Base-by-base conservation (phyloP, 2,797 vertebrate genomes). In the Brotogeris chrysoptera region DNA sequence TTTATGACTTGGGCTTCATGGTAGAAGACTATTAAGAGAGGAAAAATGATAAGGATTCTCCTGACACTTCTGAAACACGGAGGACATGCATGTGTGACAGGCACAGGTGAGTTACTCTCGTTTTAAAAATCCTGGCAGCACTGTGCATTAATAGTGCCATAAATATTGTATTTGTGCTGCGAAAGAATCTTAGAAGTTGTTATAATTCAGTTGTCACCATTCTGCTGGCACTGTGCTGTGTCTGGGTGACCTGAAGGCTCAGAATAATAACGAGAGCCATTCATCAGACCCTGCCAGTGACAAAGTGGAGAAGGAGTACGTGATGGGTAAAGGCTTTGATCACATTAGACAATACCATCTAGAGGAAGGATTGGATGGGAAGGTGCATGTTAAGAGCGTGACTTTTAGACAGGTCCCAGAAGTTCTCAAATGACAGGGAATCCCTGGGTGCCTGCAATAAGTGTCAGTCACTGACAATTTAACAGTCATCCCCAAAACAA, bases 391-490 rank as follows among this genome's bases (percentile, higher is more conserved):
- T 91, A 81, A 73, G 87, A 94, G 65, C 50, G 77, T 1, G 0
- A 71, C 84, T 91, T 89, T 91, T 85, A 92, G 80, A 88, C 77
- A 92, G 84, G 72, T 80, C 74, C 59, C 50, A 41, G 72, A 41
- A 55, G 78, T 16, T 96, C 81, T 89, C 1, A 0, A 86, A 55
- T 96, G 95, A 95, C 90, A 96, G 39, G 55, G 92, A 90, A 86
- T 95, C 88, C 93, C 86, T 80, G 46, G 78, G 61, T 82, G 71
- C 83, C 5, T 2, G 85, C 91, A 93, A 39, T 94, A 84, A 94
- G 36, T 96, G 96, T 96, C 96, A 96, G 86, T 94, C 93, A 92
- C 80, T 74, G 83, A 38, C 94, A 93, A 73, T 94, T 93, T 93
- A 94, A 95, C 64, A 71, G 78, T 49, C 69, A 74, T 0, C 0